Percentiles rank a stretch among this genome's conserved stretches.
These are phyloP conservation scores for Cariama cristata DNA, from an alignment of 2,113 vertebrate genomes.

Conservation along the genomic window DNA sequence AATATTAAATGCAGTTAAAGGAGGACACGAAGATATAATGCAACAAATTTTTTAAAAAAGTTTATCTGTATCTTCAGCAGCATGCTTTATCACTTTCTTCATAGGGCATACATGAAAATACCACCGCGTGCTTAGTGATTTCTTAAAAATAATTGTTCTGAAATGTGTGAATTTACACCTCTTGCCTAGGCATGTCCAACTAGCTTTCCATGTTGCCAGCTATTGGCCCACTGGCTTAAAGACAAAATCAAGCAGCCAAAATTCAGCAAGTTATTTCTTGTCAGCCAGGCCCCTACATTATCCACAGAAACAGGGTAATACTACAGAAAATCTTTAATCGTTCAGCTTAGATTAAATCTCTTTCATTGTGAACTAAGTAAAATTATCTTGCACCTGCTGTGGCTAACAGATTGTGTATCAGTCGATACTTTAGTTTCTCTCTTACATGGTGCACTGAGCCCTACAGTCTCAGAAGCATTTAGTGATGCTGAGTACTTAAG, in stretches of 20 bases:
- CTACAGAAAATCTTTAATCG: background rate
- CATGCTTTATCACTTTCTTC: background rate
- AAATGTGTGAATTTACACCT: background rate
- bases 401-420: background rate
- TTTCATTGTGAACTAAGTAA: background rate
- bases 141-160: background rate
- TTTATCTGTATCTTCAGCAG: background rate
- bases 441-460: background rate
- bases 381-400: background rate
- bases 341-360: background rate
- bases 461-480: background rate
- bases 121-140: background rate
- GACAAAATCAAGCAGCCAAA: background rate
- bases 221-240: background rate
- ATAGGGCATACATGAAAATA: background rate
- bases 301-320: background rate
- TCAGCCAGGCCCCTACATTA: background rate
- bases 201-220: background rate
- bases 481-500: background rate
- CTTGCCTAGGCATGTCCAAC: background rate
- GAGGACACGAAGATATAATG: background rate
- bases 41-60: background rate
- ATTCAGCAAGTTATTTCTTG: background rate
- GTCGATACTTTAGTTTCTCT: background rate
- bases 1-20: background rate